Conservation (phyloP, 1,140 invertebrate species). For the Physella acuta region DNA sequence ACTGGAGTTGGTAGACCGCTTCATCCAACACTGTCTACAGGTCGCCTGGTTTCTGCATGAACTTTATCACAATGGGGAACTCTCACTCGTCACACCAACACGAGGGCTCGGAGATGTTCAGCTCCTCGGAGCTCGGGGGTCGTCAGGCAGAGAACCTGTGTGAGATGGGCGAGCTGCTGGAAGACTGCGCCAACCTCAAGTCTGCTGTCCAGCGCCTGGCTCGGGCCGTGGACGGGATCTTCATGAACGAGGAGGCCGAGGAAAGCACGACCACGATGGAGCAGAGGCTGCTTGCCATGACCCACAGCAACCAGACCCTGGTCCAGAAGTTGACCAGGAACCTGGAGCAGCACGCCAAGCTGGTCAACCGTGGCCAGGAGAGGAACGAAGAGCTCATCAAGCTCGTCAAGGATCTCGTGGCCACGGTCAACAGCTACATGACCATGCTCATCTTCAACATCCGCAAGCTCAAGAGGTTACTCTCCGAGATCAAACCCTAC, state of each 20-base stretch:
- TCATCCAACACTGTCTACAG: no score
- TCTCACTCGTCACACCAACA: no score
- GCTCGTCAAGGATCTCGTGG: neutral
- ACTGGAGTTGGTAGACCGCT: no score
- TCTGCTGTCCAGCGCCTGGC: neutral
- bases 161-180: neutral
- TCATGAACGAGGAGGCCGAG: neutral
- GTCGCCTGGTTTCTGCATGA: no score
- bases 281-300: neutral
- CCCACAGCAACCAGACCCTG: neutral
- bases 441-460: conserved; percentile 11
- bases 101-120: neutral
- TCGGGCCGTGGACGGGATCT: conserved; percentile 1
- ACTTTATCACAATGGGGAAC: no score
- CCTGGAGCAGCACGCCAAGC: conserved; percentile 10
- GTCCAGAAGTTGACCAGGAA: neutral
- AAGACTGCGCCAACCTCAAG: neutral
- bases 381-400: neutral
- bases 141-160: neutral
- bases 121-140: neutral
- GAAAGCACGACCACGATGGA: neutral
- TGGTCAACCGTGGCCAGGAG: neutral
- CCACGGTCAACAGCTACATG: conserved; percentile 17
- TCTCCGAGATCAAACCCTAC: neutral
- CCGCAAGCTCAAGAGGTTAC: conserved; percentile 1